Conservation (phyloP, 2,888 invertebrate genomes). For the Tachina fera region DNA sequence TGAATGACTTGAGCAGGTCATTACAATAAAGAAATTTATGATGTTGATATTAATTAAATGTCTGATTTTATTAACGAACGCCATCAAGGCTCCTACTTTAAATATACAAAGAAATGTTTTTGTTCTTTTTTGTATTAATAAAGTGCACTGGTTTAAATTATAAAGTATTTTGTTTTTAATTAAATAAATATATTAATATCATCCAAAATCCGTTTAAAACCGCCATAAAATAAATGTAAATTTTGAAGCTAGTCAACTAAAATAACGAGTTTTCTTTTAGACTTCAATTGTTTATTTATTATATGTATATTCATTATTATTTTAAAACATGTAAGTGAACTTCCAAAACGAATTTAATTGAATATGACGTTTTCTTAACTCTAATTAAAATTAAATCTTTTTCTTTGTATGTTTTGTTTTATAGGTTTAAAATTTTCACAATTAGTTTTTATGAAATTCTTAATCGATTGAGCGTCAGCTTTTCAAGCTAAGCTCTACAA, state of each 20-base stretch:
- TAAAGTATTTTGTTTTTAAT: not conserved
- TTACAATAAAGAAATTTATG: conserved; percentile 20
- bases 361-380: too few species aligned
- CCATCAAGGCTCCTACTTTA: conserved; percentile 3
- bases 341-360: too few species aligned
- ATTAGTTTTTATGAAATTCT: not conserved
- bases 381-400: too few species aligned
- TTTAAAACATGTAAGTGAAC: too few species aligned
- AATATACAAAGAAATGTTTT: not conserved
- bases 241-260: conserved; percentile 33
- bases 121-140: not conserved
- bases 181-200: conserved; percentile 7
- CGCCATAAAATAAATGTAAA: not conserved
- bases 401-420: conserved; percentile 22
- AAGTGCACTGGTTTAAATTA: conserved; percentile 36
- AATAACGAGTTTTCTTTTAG: conserved; percentile 51
- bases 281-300: not conserved
- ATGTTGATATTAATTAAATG: conserved; percentile 4
- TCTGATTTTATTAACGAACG: not conserved
- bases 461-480: not conserved
- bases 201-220: not conserved
- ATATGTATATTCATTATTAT: too few species aligned
- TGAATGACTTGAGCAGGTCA: not conserved
- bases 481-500: not conserved
- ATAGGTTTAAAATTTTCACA: not conserved